phyloP scores from a whole-genome alignment of 2,113 vertebrate species.

The Butorides virescens region DNA sequence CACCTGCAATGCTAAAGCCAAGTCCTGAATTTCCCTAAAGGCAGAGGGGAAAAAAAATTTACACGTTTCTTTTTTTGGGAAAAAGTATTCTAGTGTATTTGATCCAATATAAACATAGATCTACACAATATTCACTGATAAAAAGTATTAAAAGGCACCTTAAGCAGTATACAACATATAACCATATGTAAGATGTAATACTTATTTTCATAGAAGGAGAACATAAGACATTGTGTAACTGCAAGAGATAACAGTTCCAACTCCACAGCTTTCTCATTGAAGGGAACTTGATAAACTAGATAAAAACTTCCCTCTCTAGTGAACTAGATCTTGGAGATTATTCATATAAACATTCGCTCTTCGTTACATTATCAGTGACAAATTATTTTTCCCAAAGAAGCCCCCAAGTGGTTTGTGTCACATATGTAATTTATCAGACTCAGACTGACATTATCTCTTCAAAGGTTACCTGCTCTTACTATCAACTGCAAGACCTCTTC shows the following conservation, averaged over 20 bases:
- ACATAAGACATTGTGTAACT: not conserved
- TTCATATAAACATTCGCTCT: not conserved
- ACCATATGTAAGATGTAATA: not conserved
- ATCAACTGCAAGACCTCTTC: not conserved
- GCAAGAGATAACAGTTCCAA: not conserved
- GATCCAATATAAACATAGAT: not conserved
- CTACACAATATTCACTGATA: not conserved
- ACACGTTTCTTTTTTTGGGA: not conserved
- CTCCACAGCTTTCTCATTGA: not conserved
- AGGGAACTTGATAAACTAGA: not conserved
- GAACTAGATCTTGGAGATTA: not conserved
- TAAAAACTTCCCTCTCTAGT: not conserved
- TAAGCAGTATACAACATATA: not conserved
- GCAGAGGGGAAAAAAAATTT: not conserved
- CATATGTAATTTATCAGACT: not conserved
- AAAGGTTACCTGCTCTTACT: not conserved
- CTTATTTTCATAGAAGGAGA: not conserved
- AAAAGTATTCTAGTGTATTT: not conserved
- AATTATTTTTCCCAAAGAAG: not conserved
- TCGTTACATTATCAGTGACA: not conserved
- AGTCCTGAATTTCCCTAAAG: conserved; percentile 95
- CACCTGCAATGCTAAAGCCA: conserved; percentile 97
- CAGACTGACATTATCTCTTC: not conserved
- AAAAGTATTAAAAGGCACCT: not conserved
- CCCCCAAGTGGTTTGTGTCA: not conserved